These are phyloP conservation scores for Pseudopipra pipra DNA, from an alignment of 2,113 vertebrate genomes.

Conservation along the genomic window DNA sequence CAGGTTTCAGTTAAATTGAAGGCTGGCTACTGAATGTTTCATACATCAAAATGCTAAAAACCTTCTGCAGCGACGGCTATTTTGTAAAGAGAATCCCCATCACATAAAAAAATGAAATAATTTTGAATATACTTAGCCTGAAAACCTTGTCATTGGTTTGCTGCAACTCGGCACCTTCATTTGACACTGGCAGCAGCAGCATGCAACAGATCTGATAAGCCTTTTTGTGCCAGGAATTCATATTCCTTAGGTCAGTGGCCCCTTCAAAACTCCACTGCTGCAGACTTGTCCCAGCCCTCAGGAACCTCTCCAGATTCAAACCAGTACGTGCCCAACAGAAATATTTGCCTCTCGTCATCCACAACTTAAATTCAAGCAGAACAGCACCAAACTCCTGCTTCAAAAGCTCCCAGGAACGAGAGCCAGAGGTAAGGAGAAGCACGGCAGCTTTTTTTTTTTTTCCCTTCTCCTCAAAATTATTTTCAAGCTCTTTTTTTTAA, in stretches of 20 bases:
- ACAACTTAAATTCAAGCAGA: neutral
- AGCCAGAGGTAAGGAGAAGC: neutral
- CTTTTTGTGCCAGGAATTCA: neutral
- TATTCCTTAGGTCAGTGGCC: neutral
- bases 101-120: neutral
- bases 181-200: neutral
- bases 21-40: neutral
- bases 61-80: neutral
- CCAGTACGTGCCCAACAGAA: accelerated
- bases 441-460: neutral
- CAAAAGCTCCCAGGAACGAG: neutral
- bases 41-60: neutral
- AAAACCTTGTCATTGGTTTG: neutral
- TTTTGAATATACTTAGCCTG: neutral
- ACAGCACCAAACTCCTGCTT: neutral
- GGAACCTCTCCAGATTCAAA: neutral
- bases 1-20: neutral
- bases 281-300: neutral
- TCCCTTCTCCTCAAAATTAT: neutral
- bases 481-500: neutral
- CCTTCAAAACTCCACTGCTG: neutral
- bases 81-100: neutral
- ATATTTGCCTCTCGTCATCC: neutral
- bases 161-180: neutral
- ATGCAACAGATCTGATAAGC: neutral